Percentiles rank a stretch among this genome's conserved stretches.
phyloP scores from a whole-genome alignment of 1,140 invertebrate genomes.

The Phenacoccus solenopsis region DNA sequence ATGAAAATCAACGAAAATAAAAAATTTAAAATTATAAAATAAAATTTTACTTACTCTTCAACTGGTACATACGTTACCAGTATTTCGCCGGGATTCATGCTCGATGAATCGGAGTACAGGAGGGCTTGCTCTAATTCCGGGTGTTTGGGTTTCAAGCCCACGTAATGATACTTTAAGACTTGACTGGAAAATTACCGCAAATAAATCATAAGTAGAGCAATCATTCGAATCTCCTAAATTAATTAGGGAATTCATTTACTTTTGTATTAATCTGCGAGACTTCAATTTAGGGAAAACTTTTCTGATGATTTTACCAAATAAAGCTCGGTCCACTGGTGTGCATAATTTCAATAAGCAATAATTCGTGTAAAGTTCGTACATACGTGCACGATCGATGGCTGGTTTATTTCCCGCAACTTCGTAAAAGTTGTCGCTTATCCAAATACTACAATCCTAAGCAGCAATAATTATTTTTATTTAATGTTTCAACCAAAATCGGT shows the following conservation, averaged over 20 bases:
- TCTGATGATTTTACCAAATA: slow-evolving; percentile 6
- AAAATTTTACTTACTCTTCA: neutral
- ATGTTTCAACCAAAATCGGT: neutral
- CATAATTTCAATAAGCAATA: slow-evolving; percentile 8
- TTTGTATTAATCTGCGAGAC: slow-evolving; percentile 8
- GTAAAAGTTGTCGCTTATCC: neutral
- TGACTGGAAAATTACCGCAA: neutral
- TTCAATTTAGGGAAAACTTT: slow-evolving; percentile 11
- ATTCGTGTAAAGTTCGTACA: slow-evolving; percentile 3
- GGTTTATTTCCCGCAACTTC: slow-evolving; percentile 5
- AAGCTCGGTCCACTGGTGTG: neutral
- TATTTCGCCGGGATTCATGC: slow-evolving; percentile 5
- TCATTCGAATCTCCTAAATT: neutral
- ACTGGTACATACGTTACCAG: neutral
- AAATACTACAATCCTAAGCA: slow-evolving; percentile 5
- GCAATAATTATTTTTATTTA: neutral
- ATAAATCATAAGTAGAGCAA: too few relatives aligned
- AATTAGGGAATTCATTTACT: neutral
- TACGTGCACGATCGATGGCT: neutral
- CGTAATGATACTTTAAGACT: slow-evolving; percentile 8
- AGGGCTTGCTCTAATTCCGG: slow-evolving; percentile 6
- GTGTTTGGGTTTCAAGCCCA: neutral
- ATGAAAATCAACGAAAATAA: neutral
- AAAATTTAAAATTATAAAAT: neutral
- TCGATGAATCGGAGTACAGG: neutral